phyloP scores from a whole-genome alignment of 1,140 invertebrate genomes.

The Drosophila pachea region DNA sequence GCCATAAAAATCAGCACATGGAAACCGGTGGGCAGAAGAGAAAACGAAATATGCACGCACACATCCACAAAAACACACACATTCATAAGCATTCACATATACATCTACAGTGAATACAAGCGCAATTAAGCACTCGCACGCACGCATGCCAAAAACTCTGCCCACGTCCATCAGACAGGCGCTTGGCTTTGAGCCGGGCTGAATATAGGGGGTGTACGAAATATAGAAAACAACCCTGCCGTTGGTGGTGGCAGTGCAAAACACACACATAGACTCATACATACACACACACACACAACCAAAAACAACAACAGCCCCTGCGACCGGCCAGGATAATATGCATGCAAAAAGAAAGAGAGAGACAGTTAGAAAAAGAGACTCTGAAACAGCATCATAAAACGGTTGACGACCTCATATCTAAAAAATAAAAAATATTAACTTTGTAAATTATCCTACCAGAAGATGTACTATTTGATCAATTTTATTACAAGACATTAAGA shows the following conservation, averaged over 20 bases:
- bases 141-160: slow-evolving; percentile 58
- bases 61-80: slow-evolving; percentile 4
- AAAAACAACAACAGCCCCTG: slow-evolving; percentile 52
- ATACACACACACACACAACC: slow-evolving; percentile 11
- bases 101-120: slow-evolving; percentile 53
- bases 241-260: slow-evolving; percentile 69
- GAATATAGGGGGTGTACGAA: slow-evolving; percentile 54
- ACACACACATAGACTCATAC: slow-evolving; percentile 33
- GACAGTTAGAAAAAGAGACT: background rate
- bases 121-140: slow-evolving; percentile 62
- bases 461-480: background rate
- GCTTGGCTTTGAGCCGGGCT: slow-evolving; percentile 18
- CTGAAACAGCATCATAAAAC: slow-evolving; percentile 59
- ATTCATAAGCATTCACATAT: slow-evolving; percentile 9
- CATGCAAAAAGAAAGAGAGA: background rate
- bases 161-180: slow-evolving; percentile 20
- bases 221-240: slow-evolving; percentile 59
- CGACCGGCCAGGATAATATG: slow-evolving; percentile 51
- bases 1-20: slow-evolving; percentile 65
- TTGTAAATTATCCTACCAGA: background rate
- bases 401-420: slow-evolving; percentile 62
- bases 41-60: slow-evolving; percentile 53
- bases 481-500: slow-evolving; percentile 7
- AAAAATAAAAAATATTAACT: background rate
- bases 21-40: slow-evolving; percentile 35